Percentiles rank a stretch among this genome's conserved stretches.
phyloP scores from a whole-genome alignment of 2,113 vertebrate species.

The Thymallus thymallus region DNA sequence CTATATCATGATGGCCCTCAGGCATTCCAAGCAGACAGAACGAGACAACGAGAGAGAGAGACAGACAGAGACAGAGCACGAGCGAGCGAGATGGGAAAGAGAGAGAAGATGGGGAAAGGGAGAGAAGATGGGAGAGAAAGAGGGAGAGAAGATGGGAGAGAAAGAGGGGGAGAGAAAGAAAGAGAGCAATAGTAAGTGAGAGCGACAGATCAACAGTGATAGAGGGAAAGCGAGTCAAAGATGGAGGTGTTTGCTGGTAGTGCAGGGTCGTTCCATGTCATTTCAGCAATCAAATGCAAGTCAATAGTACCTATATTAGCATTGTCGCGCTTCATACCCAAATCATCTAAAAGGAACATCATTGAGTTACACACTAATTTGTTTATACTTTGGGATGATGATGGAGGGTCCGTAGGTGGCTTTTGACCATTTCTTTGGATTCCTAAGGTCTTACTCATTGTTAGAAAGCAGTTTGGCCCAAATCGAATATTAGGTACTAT shows the following conservation, averaged over 20 bases:
- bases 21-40: constrained; percentile 36
- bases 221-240: constrained; percentile 11
- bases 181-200: constrained; percentile 25
- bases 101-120: constrained; percentile 2
- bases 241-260: constrained; percentile 7
- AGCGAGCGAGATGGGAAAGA: background rate
- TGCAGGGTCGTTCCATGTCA: background rate
- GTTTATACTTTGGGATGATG: too few relatives aligned
- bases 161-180: background rate
- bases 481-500: too few relatives aligned
- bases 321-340: too few relatives aligned
- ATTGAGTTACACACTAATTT: too few relatives aligned
- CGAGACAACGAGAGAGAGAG: too few relatives aligned
- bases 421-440: too few relatives aligned
- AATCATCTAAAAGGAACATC: too few relatives aligned
- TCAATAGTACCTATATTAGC: background rate
- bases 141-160: constrained; percentile 4
- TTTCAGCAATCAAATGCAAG: background rate
- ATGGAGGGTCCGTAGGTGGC: too few relatives aligned
- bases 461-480: too few relatives aligned
- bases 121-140: background rate
- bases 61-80: too few relatives aligned
- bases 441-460: too few relatives aligned
- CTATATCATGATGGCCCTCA: constrained; percentile 42
- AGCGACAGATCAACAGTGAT: constrained; percentile 8